These are phyloP conservation scores for Eupithecia centaureata DNA, from an alignment of 2,888 invertebrate genomes.

Conservation along the genomic window DNA sequence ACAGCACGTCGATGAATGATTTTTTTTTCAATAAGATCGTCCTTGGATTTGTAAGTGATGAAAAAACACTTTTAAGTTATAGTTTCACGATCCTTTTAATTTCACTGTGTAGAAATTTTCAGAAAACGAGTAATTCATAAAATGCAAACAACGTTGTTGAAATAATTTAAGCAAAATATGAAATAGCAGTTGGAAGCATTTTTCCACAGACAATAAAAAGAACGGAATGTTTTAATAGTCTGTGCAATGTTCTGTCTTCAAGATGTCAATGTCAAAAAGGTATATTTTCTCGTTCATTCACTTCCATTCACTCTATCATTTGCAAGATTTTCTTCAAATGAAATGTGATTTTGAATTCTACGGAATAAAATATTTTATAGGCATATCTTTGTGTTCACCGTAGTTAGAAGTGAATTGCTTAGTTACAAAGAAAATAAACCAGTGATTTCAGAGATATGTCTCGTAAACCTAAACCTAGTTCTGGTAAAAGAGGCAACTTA, in stretches of 20 bases:
- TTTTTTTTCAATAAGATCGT: not conserved
- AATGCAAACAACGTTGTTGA: not conserved
- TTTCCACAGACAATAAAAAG: not conserved
- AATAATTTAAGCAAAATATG: not conserved
- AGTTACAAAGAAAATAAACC: not conserved
- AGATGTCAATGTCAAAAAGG: slow-evolving; percentile 4
- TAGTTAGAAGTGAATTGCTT: not conserved
- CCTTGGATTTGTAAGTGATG: not conserved
- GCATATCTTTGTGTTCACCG: not conserved
- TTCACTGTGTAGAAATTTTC: not conserved
- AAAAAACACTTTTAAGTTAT: no score
- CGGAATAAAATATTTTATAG: not conserved
- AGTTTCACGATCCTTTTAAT: no score
- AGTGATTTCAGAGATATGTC: slow-evolving; percentile 55
- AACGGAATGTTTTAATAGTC: not conserved
- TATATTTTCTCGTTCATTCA: not conserved
- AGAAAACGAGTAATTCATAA: not conserved
- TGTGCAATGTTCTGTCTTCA: not conserved
- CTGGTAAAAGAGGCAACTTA: slow-evolving; percentile 70
- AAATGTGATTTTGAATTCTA: not conserved
- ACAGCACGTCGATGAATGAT: not conserved
- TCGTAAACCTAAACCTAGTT: slow-evolving; percentile 66
- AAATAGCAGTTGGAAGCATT: slow-evolving; percentile 3
- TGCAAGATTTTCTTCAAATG: not conserved
- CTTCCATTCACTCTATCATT: not conserved